A percentile compares a stretch with the other conserved stretches of the same genome.
Evolutionary conservation across 2,888 invertebrate species (phyloP).

Genomic region (Balanococcus diminutus): DNA sequence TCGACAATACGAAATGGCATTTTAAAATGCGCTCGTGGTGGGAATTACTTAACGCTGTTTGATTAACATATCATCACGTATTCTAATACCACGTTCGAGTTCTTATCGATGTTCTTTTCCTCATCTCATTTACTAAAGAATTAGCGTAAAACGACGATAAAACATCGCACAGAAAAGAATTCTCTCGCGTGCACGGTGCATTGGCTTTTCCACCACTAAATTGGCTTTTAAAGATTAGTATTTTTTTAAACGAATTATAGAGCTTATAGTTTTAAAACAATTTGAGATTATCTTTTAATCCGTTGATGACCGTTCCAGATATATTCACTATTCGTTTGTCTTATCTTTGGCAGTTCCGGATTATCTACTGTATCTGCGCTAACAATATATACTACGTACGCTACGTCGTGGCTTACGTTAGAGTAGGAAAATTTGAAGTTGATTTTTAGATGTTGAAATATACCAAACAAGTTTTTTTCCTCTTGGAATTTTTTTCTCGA

Average conservation of each 20-base stretch:
- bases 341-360: too few relatives aligned
- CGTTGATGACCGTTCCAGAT: too few relatives aligned
- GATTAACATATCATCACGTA: neutral
- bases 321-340: too few relatives aligned
- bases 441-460: too few relatives aligned
- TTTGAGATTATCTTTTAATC: neutral
- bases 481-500: too few relatives aligned
- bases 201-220: neutral
- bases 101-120: neutral
- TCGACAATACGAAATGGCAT: neutral
- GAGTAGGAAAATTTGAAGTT: too few relatives aligned
- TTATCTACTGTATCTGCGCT: too few relatives aligned
- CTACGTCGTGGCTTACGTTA: too few relatives aligned
- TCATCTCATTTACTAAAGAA: neutral
- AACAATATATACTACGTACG: too few relatives aligned
- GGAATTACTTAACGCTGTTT: neutral
- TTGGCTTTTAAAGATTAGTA: neutral
- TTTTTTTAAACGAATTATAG: neutral
- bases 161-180: too few relatives aligned
- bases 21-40: neutral
- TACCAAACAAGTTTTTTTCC: too few relatives aligned
- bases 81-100: neutral
- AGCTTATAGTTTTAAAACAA: neutral
- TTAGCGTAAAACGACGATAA: neutral
- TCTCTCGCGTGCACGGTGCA: neutral